Percentiles rank a stretch among this genome's conserved stretches.
Evolutionary conservation across 2,797 vertebrate genomes (phyloP).

Genomic region (Crypturellus tataupa): DNA sequence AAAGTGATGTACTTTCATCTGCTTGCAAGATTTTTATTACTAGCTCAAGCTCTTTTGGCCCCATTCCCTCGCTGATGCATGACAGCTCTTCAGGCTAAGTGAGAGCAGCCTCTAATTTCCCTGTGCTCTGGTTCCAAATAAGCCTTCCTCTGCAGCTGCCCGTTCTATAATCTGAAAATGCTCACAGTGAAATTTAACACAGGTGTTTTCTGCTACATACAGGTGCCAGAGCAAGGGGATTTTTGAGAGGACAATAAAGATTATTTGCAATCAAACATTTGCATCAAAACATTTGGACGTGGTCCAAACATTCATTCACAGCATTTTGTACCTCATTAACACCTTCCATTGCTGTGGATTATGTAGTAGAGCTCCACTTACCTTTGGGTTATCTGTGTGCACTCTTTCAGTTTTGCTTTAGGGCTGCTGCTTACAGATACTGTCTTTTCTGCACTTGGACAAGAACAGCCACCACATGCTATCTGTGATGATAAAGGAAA

Average conservation of each 20-base stretch:
- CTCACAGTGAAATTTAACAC: no score
- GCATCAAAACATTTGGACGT: background rate
- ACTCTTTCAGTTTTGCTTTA: background rate
- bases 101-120: background rate
- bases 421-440: background rate
- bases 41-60: background rate
- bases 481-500: background rate
- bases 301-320: background rate
- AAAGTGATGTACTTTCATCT: background rate
- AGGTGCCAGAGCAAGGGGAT: background rate
- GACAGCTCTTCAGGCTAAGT: rapidly evolving
- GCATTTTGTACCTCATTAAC: background rate
- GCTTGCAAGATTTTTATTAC: background rate
- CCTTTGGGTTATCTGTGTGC: background rate
- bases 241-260: background rate
- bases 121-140: background rate
- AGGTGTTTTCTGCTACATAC: background rate
- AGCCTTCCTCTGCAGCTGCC: background rate
- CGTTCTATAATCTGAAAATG: background rate
- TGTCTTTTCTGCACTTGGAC: background rate
- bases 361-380: background rate
- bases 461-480: background rate
- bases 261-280: background rate
- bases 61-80: no score
- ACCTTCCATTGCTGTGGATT: background rate